Evolutionary conservation across 2,113 vertebrate species (phyloP).

Genomic region (Toxostoma redivivum): DNA sequence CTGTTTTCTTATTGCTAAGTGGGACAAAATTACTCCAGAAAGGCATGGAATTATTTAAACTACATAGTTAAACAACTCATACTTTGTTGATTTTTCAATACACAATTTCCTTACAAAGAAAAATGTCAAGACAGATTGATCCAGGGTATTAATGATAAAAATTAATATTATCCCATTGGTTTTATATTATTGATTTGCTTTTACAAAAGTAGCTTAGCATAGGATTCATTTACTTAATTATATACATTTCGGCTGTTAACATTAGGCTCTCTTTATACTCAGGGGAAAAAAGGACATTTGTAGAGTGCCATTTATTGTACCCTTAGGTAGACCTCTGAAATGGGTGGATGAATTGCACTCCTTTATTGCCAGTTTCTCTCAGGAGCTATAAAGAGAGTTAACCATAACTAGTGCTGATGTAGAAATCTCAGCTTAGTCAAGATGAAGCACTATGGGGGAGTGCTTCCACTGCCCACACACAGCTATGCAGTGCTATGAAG

Average conservation of each 20-base stretch:
- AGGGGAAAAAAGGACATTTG: background rate
- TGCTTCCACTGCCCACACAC: background rate
- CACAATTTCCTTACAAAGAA: background rate
- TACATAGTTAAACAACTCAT: background rate
- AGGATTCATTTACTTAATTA: background rate
- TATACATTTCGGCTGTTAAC: background rate
- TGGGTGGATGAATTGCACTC: background rate
- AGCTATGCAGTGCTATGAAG: fast-evolving
- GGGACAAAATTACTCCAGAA: constrained; percentile 4
- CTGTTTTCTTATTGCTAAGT: background rate
- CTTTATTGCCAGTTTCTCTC: background rate
- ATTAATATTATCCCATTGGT: background rate
- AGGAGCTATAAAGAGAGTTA: background rate
- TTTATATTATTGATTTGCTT: background rate
- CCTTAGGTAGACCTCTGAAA: background rate
- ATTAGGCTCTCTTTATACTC: background rate
- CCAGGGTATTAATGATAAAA: background rate
- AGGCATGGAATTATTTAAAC: background rate
- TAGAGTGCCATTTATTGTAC: background rate
- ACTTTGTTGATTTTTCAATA: background rate
- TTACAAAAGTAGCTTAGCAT: background rate
- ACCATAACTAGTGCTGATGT: background rate
- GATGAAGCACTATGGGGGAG: background rate
- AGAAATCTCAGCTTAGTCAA: background rate
- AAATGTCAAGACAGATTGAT: background rate